Percentiles rank a stretch among this genome's conserved stretches.
Conservation (phyloP, 2,113 vertebrate genomes). For the Brachyistius frenatus region DNA sequence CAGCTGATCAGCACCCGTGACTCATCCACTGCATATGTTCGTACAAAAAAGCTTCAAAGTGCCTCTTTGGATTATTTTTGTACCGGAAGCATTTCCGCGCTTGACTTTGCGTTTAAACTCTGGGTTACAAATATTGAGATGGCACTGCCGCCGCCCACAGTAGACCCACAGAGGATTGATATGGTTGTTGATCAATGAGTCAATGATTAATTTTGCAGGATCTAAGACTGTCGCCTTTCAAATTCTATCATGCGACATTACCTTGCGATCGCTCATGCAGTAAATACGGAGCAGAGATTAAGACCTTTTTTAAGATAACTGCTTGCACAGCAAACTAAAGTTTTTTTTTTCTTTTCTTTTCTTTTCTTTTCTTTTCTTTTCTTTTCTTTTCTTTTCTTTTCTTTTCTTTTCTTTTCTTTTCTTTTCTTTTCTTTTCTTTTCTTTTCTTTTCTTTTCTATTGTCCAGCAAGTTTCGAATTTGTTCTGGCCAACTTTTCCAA, state of each 20-base stretch:
- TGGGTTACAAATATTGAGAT: slow-evolving; percentile 38
- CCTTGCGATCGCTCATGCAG: neutral
- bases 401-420: too few relatives aligned
- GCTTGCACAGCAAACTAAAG: neutral
- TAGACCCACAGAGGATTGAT: slow-evolving; percentile 25
- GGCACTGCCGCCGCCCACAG: slow-evolving; percentile 29
- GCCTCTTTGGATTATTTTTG: slow-evolving; percentile 21
- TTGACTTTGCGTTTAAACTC: slow-evolving; percentile 28
- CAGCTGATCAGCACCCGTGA: slow-evolving; percentile 26
- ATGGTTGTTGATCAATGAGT: slow-evolving; percentile 54
- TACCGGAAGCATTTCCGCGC: slow-evolving; percentile 1
- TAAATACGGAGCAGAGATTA: neutral
- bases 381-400: too few relatives aligned
- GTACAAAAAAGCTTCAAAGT: slow-evolving; percentile 29
- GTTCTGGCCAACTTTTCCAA: slow-evolving; percentile 45
- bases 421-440: too few relatives aligned
- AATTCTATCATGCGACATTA: slow-evolving; percentile 21
- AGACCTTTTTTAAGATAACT: neutral
- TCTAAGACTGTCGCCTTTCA: slow-evolving; percentile 36
- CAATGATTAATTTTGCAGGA: slow-evolving; percentile 48
- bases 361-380: too few relatives aligned
- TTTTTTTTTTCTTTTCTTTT: neutral
- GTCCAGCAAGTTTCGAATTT: slow-evolving; percentile 55
- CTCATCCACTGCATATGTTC: slow-evolving; percentile 30
- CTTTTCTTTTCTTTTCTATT: slow-evolving; percentile 5